These are phyloP conservation scores for Mungos mungo DNA, from an alignment of 2,113 vertebrate genomes.

Conservation along the genomic window DNA sequence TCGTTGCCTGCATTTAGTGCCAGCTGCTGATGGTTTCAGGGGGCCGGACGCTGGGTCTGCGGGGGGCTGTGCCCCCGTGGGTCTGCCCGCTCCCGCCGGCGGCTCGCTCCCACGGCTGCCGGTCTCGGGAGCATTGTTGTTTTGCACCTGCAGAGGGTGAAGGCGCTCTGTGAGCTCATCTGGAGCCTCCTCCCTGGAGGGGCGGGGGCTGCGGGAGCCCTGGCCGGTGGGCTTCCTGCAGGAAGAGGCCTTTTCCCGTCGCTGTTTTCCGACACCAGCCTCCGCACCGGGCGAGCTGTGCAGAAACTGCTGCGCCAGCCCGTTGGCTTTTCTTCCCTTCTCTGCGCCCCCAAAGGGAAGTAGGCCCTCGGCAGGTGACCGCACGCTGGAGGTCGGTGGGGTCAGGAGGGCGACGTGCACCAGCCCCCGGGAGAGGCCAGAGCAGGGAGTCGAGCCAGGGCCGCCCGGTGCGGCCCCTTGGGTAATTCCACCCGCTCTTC, in stretches of 20 bases:
- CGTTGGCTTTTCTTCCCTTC: accelerated
- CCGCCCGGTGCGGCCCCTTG: accelerated
- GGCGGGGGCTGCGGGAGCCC: background rate
- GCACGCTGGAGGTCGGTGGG: background rate
- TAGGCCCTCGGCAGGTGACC: background rate
- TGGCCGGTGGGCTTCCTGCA: background rate
- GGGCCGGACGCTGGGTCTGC: background rate
- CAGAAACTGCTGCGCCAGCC: background rate
- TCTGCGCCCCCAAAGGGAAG: background rate
- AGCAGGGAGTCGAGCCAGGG: background rate
- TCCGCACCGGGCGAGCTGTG: accelerated
- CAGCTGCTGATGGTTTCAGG: accelerated
- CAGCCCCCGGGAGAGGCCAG: background rate
- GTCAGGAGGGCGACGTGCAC: accelerated
- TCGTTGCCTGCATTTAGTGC: accelerated
- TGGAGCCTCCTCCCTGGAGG: background rate
- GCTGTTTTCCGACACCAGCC: accelerated
- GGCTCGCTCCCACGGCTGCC: background rate
- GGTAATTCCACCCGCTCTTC: accelerated
- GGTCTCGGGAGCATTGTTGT: accelerated
- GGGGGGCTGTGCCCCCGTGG: accelerated
- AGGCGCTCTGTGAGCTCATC: accelerated
- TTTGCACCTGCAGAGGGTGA: accelerated
- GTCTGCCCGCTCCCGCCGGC: background rate
- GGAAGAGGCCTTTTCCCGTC: background rate